Evolutionary conservation across 1,140 invertebrate species (phyloP), one percentile per base, ranked within the genome.

Genomic region (Chironomus striatipennis): DNA sequence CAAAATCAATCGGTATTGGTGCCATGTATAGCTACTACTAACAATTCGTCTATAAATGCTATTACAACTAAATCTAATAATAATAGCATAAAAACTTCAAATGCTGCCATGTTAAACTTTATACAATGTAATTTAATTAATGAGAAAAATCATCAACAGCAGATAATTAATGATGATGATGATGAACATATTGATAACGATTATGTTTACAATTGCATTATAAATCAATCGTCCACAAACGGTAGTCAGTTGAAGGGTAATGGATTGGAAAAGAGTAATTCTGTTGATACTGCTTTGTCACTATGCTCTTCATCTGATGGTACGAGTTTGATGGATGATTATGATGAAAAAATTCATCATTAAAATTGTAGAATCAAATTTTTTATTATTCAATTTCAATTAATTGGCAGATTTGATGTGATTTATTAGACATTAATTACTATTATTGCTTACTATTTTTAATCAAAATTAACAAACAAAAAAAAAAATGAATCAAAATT

Each of bases 251-350:
- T 9, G 65, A 21, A 18, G 17, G 20, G 65, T 18, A 21, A 21
- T 70, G 17, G 65, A n/a, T 20, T 70, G 7, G 65, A 70, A 70
- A 70, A 70, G 10, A 70, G 65, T 21, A 70, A 70, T 70, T 70
- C 65, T 20, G 18, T 70, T 21, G 65, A 70, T 70, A 18, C 65
- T 10, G 65, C 65, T 18, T 21, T 70, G 18, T 70, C 65, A 7
- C 20, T 70, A 1, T 70, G 65, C 20, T 70, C 65, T 9, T 70
- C 65, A 20, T 70, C 65, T 20, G 65, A 70, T 20, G 20, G 17
- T 18, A 21, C 17, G 6, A 70, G 65, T 21, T 70, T 70, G 7
- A 70, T 70, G 20, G 65, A 70, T 20, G 65, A 70, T 70, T 18
- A 21, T 18, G 47, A 57, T 57, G 47, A 57, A 2, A 57, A 57